Evolutionary conservation across 2,797 vertebrate species (phyloP), one percentile per base, ranked within the genome.

Genomic region (Acrossocheilus wenchowensis): DNA sequence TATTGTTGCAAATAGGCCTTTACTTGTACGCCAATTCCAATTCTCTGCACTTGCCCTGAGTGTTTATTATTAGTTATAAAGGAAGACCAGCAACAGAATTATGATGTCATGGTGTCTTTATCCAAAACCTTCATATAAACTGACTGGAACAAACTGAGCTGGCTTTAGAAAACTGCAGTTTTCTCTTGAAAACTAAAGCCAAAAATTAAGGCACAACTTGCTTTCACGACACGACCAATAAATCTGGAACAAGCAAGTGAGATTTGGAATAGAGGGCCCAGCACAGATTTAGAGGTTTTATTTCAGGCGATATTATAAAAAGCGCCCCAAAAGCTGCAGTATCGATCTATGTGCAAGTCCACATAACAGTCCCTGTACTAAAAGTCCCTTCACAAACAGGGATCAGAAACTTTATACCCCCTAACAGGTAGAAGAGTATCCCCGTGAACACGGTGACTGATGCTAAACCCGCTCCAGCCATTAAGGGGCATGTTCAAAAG

Each of bases 341-440:
- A 85, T 85, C 3, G 75, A 78, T 79, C 66, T 71, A 12, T 84
- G 60, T 79, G 48, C 23, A 83, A 83, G 54, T 34, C 82, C 30
- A 54, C 60, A 75, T 78, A 78, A 78, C 48, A 14, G n/a, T 71
- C 39, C n/a, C 50, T 57, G 6, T 45, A 71, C 48, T 71, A 54
- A 85, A 71, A 54, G 45, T 50, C 82, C 72, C 62, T 60, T 19
- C 50, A 79, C 39, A 57, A 66, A 14, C 21, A 78, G 73, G 60
- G 23, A 84, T 77, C 73, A 60, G 83, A 79, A 79, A 71, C n/a
- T 10, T 71, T 79, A 71, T n/a, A 77, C 30, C 34, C 21, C 21
- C 23, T 68, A 23, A 54, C 43, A 77, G 60, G 52, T 79, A 57
- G 23, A 78, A 45, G 48, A 78, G 64, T 45, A 62, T 48, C 62